Conservation (phyloP, 2,113 vertebrate genomes). For the Cariama cristata region DNA sequence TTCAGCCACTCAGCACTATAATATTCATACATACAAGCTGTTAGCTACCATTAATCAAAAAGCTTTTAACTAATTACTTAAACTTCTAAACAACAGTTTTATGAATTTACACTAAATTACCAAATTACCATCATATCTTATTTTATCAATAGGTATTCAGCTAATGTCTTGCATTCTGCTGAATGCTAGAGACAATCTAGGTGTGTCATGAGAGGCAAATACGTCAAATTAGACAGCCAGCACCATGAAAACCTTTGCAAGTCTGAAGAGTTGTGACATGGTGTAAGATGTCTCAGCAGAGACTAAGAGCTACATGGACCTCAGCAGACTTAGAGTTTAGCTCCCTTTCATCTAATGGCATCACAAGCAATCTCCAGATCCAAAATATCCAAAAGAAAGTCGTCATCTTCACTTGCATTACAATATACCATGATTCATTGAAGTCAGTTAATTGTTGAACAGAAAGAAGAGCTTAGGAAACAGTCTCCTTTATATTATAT, state of each 20-base stretch:
- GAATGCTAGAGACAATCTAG: not conserved
- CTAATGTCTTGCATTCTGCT: not conserved
- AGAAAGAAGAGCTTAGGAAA: not conserved
- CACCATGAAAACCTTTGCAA: not conserved
- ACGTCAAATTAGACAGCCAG: not conserved
- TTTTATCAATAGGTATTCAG: not conserved
- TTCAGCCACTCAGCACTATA: slow-evolving; percentile 57
- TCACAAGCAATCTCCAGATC: not conserved
- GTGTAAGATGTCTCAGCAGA: not conserved
- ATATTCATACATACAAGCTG: slow-evolving; percentile 54
- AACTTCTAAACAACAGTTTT: slow-evolving; percentile 50
- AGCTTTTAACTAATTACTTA: slow-evolving; percentile 66
- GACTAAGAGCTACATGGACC: not conserved
- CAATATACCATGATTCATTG: not conserved
- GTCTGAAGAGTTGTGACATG: not conserved
- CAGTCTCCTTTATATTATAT: not conserved
- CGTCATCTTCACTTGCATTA: not conserved
- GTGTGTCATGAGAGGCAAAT: not conserved
- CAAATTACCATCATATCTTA: not conserved
- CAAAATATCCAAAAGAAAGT: not conserved
- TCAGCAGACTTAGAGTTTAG: not conserved
- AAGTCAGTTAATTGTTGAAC: not conserved
- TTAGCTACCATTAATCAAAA: slow-evolving; percentile 72
- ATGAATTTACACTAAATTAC: slow-evolving; percentile 15
- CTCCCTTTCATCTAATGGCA: not conserved